Base-by-base conservation (phyloP, 2,888 invertebrate genomes). In the Philonicus albiceps region DNA sequence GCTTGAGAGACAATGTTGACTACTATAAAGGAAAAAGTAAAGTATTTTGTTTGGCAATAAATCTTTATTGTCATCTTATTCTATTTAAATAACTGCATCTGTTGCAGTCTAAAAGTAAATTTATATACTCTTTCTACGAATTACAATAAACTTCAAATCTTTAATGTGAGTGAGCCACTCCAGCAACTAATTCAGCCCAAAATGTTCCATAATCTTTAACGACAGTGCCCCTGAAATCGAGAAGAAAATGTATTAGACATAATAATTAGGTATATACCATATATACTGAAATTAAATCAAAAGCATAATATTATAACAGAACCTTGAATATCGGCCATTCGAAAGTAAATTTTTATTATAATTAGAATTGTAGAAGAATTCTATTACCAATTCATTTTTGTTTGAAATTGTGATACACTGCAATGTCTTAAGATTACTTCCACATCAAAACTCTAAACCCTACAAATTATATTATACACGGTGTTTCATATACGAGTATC, bases 201-300 rank as follows among this genome's bases (percentile, higher is more conserved):
- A 96, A 96, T 6, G 94, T 95, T 81, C 94, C 94, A 90, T 96
- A 96, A 89, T 95, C 95, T 91, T 96, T 95, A 89, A 96, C 91
- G 27, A 96, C 94, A 3, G 96, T 95, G 76, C 96, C 96, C 73
- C 96, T 96, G 94, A 55, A 94, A 95, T 22, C 19, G 16, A n/a
- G 1, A 49, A 49, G 2, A n/a, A 49, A n/a, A n/a, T 49, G 7
- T n/a, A 49, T n/a, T n/a, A n/a, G n/a, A n/a, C 49, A 49, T 3
- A 49, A 49, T 49, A 49, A n/a, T 49, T 49, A 49, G 0, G 1
- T 19, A n/a, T 0, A 49, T 49, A n/a, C 5, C 6, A n/a, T 0
- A 49, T 49, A n/a, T 49, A 49, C 4, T 49, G 1, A n/a, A 49
- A n/a, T 49, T 49, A 5, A 2, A 49, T 49, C n/a, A 49, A 49